Base-by-base conservation (phyloP, 2,113 vertebrate genomes). In the Gopherus evgoodei region DNA sequence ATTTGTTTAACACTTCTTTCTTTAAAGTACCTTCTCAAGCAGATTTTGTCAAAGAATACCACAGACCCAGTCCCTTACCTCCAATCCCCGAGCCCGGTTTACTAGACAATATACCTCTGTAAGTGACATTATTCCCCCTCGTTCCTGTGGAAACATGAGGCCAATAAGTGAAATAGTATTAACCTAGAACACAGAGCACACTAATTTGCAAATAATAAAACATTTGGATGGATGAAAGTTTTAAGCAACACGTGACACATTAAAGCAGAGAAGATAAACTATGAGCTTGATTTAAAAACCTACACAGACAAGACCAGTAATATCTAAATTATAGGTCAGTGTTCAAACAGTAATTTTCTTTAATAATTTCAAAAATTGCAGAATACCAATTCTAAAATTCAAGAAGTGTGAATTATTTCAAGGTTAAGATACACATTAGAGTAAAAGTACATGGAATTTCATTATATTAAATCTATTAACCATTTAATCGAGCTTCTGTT, bases 51-150 rank as follows among this genome's bases (percentile, higher is more conserved):
- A 49, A 62, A 76, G 19, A 27, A 27, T 1, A 88, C 38, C 25
- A 62, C 50, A 47, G 50, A 62, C 38, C 13, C 3, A 14, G 6
- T 14, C 72, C 79, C 98, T 98, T 97, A 99, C 99, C 98, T 99
- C 99, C 98, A 99, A 99, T 81, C 99, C 99, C 94, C 99, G 98
- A 9, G 99, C 99, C 1, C 99, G 98, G 94, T 99, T 99, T 62
- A 99, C 99, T 80, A 99, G 98, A 91, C 99, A 99, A 97, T 99
- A 99, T 35, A 99, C 99, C 92, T 99, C 99, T 0, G 99, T 99
- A 31, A 99, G 99, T 2, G 99, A 99, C 99, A 99, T 99, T 98
- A 99, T 99, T 47, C 99, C 99, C 1, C 99, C 99, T 87, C 99
- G 98, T 95, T 99, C 99, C 99, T 99, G 93, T 86, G 92, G 76